phyloP scores from a whole-genome alignment of 2,888 invertebrate genomes.

The Pyrocoelia pectoralis region DNA sequence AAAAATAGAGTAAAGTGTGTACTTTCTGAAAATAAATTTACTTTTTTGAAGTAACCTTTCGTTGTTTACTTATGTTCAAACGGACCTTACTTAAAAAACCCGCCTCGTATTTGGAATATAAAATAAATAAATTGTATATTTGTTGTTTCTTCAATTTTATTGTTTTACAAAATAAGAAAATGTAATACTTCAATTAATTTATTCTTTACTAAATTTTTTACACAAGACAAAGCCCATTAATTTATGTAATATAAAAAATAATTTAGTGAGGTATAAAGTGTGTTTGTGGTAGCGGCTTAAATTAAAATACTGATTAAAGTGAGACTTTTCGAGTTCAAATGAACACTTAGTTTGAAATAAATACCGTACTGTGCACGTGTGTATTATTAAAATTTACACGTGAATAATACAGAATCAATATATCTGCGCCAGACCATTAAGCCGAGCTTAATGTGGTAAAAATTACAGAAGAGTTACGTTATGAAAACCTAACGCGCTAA shows the following conservation, averaged over 20 bases:
- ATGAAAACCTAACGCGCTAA: background rate
- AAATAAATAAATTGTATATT: no score
- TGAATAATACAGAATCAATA: conserved; percentile 7
- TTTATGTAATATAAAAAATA: conserved; percentile 7
- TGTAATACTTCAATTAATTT: background rate
- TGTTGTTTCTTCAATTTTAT: no score
- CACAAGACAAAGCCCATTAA: background rate
- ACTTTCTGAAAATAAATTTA: no score
- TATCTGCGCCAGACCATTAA: conserved; percentile 5
- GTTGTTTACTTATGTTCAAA: no score
- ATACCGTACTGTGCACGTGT: no score
- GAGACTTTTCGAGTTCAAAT: no score
- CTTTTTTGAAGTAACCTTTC: no score
- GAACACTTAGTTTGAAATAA: background rate
- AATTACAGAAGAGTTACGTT: background rate
- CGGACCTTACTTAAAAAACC: no score
- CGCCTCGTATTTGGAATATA: no score
- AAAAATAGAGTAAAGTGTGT: no score
- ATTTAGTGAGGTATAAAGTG: conserved; percentile 10
- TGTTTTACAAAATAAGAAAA: no score
- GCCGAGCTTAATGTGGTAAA: background rate
- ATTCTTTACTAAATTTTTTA: background rate
- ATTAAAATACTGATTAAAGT: conserved; percentile 9
- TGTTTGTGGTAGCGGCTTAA: conserved; percentile 5
- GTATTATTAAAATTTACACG: background rate